Evolutionary conservation across 2,113 vertebrate species (phyloP).

Genomic region (Plestiodon gilberti): DNA sequence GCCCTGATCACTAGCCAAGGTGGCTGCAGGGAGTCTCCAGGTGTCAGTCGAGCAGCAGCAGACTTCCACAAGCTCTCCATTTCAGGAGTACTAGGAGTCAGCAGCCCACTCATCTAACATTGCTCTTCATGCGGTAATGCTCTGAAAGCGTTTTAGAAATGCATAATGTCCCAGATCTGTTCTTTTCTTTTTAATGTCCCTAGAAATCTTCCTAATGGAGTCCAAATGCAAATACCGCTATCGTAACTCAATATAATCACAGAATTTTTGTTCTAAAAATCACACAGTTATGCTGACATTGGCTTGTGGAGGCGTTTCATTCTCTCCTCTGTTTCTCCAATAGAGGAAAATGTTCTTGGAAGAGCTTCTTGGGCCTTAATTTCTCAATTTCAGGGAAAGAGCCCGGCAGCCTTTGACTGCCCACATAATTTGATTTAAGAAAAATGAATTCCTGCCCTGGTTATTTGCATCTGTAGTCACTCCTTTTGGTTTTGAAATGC

Average conservation of each 20-base stretch:
- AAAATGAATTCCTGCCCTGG: rapidly evolving
- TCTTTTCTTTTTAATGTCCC: neutral
- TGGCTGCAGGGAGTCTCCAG: no score
- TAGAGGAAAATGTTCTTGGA: neutral
- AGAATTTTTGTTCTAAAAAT: neutral
- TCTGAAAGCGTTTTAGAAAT: neutral
- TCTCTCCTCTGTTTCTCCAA: neutral
- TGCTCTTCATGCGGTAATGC: neutral
- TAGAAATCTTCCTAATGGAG: neutral
- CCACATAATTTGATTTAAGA: neutral
- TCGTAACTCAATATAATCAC: rapidly evolving
- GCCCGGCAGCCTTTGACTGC: neutral
- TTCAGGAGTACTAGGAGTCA: neutral
- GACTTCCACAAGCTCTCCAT: no score
- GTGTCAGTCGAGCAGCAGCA: no score
- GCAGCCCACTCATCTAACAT: neutral
- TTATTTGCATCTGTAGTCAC: neutral
- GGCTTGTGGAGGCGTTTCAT: rapidly evolving
- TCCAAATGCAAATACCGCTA: neutral
- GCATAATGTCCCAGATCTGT: neutral
- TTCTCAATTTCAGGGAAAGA: conserved; percentile 7
- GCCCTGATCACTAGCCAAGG: no score
- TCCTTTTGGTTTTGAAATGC: neutral
- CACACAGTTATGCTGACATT: neutral
- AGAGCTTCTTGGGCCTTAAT: neutral